Evolutionary conservation across 2,888 invertebrate genomes (phyloP).

Genomic region (Homarus gammarus): DNA sequence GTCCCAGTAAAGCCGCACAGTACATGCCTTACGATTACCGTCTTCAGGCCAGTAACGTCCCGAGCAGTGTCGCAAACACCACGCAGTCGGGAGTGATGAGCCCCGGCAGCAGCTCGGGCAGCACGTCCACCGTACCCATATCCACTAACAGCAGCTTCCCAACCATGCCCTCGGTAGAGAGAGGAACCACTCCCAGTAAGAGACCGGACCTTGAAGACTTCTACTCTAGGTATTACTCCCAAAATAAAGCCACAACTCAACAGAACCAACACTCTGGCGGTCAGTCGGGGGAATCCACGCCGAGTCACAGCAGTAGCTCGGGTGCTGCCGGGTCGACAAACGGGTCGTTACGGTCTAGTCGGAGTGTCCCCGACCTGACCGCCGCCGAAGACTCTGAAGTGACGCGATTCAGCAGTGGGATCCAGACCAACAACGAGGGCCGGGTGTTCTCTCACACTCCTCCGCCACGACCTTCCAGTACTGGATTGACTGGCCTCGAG

Average conservation of each 20-base stretch:
- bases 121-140: slow-evolving; percentile 29
- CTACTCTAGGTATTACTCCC: slow-evolving; percentile 72
- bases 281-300: slow-evolving; percentile 64
- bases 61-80: slow-evolving; percentile 34
- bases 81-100: slow-evolving; percentile 47
- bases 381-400: slow-evolving; percentile 74
- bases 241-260: slow-evolving; percentile 42
- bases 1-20: slow-evolving; percentile 61
- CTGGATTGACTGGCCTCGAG: slow-evolving; percentile 68
- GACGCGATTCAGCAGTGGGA: slow-evolving; percentile 35
- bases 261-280: slow-evolving; percentile 39
- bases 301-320: slow-evolving; percentile 65
- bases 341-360: slow-evolving; percentile 68
- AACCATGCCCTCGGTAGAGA: slow-evolving; percentile 30
- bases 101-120: slow-evolving; percentile 43
- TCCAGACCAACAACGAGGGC: slow-evolving; percentile 34
- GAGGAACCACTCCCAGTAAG: slow-evolving; percentile 56
- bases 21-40: slow-evolving; percentile 69
- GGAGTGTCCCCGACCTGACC: slow-evolving; percentile 76
- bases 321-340: slow-evolving; percentile 55
- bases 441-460: slow-evolving; percentile 52
- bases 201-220: slow-evolving; percentile 75
- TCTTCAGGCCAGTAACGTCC: slow-evolving; percentile 34
- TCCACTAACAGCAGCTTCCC: slow-evolving; percentile 18
- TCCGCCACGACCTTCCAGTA: slow-evolving; percentile 73